These are phyloP conservation scores for Pardosa pseudoannulata DNA, from an alignment of 2,888 invertebrate genomes.

Conservation along the genomic window DNA sequence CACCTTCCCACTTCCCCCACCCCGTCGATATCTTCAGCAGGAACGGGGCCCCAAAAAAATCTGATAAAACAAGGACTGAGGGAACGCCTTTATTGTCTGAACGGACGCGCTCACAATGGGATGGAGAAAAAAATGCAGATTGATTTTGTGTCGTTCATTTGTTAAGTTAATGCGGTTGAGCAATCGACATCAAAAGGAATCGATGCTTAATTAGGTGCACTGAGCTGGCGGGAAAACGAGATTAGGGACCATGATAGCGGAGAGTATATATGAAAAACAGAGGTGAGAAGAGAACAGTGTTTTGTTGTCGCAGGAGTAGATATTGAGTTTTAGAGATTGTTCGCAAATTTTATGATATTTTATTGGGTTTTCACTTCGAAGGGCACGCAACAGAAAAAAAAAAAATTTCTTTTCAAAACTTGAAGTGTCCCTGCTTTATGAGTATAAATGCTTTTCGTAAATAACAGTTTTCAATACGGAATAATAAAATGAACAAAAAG, in stretches of 20 bases:
- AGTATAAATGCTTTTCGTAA: not conserved
- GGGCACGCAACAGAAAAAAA: too few species aligned
- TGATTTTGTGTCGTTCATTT: constrained; percentile 67
- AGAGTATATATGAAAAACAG: not conserved
- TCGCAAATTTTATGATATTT: not conserved
- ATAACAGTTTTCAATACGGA: not conserved
- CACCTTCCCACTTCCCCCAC: not conserved
- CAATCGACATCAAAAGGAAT: constrained; percentile 50
- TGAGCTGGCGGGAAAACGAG: not conserved
- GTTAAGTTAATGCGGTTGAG: constrained; percentile 58
- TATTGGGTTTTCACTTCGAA: not conserved
- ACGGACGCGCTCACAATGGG: not conserved
- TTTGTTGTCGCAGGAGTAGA: not conserved
- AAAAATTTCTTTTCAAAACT: too few species aligned
- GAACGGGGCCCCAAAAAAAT: not conserved
- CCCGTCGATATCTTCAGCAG: not conserved
- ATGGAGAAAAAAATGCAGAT: constrained; percentile 29
- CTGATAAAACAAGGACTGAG: constrained; percentile 8
- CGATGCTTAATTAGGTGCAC: constrained; percentile 61
- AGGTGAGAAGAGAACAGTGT: not conserved
- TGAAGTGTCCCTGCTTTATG: not conserved
- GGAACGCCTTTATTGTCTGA: constrained; percentile 7
- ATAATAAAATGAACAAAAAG: too few species aligned
- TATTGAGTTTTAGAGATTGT: not conserved
- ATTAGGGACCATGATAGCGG: not conserved